These are phyloP conservation scores for Drosophila dunni DNA, from an alignment of 1,140 invertebrate genomes.

Conservation along the genomic window DNA sequence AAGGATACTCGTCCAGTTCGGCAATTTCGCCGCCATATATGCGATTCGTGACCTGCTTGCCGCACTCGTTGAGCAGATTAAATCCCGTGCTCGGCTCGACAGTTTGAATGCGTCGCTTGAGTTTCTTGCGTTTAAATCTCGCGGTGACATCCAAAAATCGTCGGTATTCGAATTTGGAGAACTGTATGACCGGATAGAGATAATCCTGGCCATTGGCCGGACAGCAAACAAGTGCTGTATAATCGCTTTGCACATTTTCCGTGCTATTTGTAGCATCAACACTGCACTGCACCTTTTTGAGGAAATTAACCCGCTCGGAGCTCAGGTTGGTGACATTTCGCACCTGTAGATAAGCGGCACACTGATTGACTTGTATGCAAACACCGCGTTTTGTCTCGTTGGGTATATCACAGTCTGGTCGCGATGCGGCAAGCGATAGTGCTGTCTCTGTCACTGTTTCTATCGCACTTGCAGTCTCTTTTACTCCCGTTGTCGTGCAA, in stretches of 20 bases:
- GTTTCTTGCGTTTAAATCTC: constrained; percentile 72
- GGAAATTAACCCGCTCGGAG: constrained; percentile 78
- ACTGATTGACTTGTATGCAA: constrained; percentile 66
- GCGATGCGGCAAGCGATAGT: background rate
- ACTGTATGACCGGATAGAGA: constrained; percentile 70
- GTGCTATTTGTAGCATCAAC: constrained; percentile 2
- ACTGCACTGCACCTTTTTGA: constrained; percentile 80
- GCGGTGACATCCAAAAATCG: constrained; percentile 74
- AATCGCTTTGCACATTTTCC: constrained; percentile 10
- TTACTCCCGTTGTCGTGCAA: background rate
- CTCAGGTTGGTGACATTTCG: constrained; percentile 72
- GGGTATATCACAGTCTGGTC: constrained; percentile 67
- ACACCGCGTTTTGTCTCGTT: constrained; percentile 72
- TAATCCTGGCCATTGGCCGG: constrained; percentile 79
- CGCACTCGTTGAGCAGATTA: constrained; percentile 82
- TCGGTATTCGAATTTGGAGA: constrained; percentile 79
- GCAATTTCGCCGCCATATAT: constrained; percentile 86
- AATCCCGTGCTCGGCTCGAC: constrained; percentile 71
- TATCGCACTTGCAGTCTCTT: no score
- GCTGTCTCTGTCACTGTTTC: no score
- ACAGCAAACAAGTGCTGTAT: constrained; percentile 71
- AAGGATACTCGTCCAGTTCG: constrained; percentile 87
- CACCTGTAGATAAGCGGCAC: constrained; percentile 73
- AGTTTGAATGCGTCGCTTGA: constrained; percentile 75
- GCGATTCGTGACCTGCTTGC: constrained; percentile 77